Conservation (phyloP, 1,140 invertebrate genomes). For the Centruroides vittatus region DNA sequence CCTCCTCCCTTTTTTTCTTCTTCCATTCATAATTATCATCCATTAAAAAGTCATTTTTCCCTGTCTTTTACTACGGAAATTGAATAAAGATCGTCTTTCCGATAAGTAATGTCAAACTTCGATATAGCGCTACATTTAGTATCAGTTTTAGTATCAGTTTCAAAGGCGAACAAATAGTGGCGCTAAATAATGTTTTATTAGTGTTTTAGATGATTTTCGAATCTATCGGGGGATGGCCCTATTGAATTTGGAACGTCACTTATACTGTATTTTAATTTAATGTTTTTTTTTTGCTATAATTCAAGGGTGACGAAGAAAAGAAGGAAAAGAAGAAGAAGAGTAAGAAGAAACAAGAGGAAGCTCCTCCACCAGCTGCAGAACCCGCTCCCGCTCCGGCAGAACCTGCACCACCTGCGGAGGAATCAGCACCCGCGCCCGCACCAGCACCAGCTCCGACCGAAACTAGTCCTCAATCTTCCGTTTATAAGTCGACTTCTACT, state of each 20-base stretch:
- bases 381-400: conserved; percentile 23
- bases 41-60: not conserved
- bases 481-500: conserved; percentile 30
- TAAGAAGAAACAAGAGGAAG: conserved; percentile 52
- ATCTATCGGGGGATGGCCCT: too few relatives aligned
- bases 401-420: not conserved
- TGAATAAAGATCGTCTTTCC: too few relatives aligned
- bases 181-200: too few relatives aligned
- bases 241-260: too few relatives aligned
- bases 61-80: too few relatives aligned
- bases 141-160: too few relatives aligned
- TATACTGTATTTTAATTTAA: too few relatives aligned
- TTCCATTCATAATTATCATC: not conserved
- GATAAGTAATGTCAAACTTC: too few relatives aligned
- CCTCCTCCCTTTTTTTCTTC: too few relatives aligned
- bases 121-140: too few relatives aligned
- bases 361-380: conserved; percentile 28
- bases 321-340: conserved; percentile 58
- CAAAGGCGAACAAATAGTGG: too few relatives aligned
- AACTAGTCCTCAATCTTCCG: not conserved
- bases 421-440: conserved; percentile 17
- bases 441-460: not conserved
- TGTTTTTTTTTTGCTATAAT: not conserved
- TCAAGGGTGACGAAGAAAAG: conserved; percentile 49
- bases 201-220: too few relatives aligned